Base-by-base conservation (phyloP, 2,888 invertebrate genomes). In the Chrysolina haemoptera region DNA sequence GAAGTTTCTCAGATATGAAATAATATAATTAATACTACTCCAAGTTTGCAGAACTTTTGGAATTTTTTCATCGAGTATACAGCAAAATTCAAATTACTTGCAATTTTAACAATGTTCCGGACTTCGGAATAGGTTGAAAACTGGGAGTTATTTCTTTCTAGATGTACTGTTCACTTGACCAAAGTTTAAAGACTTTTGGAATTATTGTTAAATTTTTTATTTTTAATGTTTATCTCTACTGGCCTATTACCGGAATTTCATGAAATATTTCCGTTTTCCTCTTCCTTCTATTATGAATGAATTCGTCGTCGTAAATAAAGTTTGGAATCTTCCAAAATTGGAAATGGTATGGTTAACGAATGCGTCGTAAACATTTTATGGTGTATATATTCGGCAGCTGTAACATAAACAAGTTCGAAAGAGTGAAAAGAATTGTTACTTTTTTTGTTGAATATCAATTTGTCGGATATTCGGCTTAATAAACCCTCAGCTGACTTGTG, bases 361-460 rank as follows among this genome's bases (percentile, higher is more conserved):
- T 50, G 50, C 50, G 16, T 50, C 50, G 50, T 50, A 50, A 50
- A 50, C 1, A 10, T 50, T 50, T 50, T 50, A 50, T 50, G 18
- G 9, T n/a, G 16, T 50, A 18, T 5, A 18, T 50, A 50, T 16
- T 50, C n/a, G 18, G 16, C 50, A 3, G 50, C 9, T 35, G 5
- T 5, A 9, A 50, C 50, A 50, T n/a, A 1, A 1, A 50, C n/a
- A 50, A 50, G 2, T 50, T 50, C 50, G 18, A n/a, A 50, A 16
- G 50, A 18, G 10, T 40, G 14, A 14, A 9, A 63, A 63, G 41
- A 27, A 55, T 20, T 22, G 5, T 35, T 0, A 27, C 35, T 14
- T n/a, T 63, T 63, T 63, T 41, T 41, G 10, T 2, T 16, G n/a
- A n/a, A 41, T 27, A 18, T 16, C 41, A 41, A 63, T 14, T 41